These are phyloP conservation scores for Sturnus vulgaris DNA, from an alignment of 2,113 vertebrate genomes.

Conservation along the genomic window DNA sequence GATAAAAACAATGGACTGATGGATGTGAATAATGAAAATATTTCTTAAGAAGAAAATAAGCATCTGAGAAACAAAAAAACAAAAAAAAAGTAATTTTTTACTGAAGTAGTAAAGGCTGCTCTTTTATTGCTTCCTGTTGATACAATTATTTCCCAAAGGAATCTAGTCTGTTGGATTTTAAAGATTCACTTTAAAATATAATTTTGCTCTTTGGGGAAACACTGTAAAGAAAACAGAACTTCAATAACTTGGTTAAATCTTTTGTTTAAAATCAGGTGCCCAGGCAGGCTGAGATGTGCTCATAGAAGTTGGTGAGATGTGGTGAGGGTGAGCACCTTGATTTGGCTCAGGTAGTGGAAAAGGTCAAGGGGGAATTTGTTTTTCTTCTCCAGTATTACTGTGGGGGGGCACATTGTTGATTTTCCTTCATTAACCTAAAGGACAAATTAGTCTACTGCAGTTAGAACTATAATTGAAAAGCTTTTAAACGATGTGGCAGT, in stretches of 20 bases:
- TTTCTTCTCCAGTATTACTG: neutral
- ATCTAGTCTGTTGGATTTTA: neutral
- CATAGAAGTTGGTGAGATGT: neutral
- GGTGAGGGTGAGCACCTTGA: neutral
- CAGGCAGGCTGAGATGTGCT: neutral
- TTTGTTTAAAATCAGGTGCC: neutral
- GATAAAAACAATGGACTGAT: conserved; percentile 23
- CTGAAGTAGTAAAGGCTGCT: conserved; percentile 12
- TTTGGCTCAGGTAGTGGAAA: neutral
- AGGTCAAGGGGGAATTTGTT: neutral
- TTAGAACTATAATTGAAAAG: neutral
- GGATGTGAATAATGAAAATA: conserved; percentile 59
- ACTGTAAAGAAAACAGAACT: neutral
- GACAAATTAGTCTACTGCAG: neutral
- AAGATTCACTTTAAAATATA: neutral
- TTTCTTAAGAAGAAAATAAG: conserved; percentile 62
- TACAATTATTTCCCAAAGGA: conserved; percentile 4
- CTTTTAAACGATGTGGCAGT: neutral
- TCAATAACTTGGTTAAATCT: neutral
- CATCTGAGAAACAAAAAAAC: conserved; percentile 31
- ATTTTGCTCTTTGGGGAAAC: neutral
- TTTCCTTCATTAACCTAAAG: neutral
- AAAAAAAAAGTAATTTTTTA: conserved; percentile 38
- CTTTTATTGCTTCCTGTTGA: conserved; percentile 22
- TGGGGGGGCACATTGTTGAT: accelerated